A percentile compares a stretch with the other conserved stretches of the same genome.
phyloP scores from a whole-genome alignment of 2,797 vertebrate species.

The Neoniphon sammara region DNA sequence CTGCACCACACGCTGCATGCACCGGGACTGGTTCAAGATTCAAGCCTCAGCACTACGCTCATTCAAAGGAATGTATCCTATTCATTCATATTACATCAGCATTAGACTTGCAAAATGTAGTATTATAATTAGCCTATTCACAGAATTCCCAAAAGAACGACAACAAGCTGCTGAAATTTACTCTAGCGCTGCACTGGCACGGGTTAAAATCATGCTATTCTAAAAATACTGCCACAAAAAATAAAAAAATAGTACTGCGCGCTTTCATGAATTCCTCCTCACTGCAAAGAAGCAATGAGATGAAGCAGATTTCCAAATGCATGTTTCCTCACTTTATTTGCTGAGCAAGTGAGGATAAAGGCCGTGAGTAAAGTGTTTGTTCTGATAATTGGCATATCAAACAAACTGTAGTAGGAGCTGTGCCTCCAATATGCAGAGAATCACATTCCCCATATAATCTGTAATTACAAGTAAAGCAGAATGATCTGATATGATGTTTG shows the following conservation, averaged over 20 bases:
- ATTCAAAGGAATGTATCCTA: slow-evolving; percentile 26
- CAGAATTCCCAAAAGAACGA: slow-evolving; percentile 6
- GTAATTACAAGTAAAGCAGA: neutral
- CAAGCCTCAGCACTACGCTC: slow-evolving; percentile 3
- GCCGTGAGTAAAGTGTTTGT: neutral
- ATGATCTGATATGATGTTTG: neutral
- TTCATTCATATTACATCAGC: slow-evolving; percentile 26
- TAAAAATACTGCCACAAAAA: neutral
- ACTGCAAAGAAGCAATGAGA: neutral
- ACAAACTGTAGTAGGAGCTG: neutral
- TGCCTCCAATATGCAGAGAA: neutral
- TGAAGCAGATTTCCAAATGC: neutral
- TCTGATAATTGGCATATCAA: neutral
- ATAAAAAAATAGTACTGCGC: neutral
- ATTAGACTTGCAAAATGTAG: slow-evolving; percentile 14
- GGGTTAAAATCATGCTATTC: slow-evolving; percentile 2
- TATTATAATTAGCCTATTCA: slow-evolving; percentile 38
- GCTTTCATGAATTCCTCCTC: neutral
- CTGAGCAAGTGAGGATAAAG: slow-evolving; percentile 7
- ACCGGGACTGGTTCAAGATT: slow-evolving; percentile 20
- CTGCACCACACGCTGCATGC: neutral
- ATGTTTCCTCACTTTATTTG: neutral
- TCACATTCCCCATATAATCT: neutral
- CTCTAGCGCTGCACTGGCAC: slow-evolving; percentile 7
- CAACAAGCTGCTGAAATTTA: slow-evolving; percentile 32